These are phyloP conservation scores for Halcyon senegalensis DNA, from an alignment of 2,113 vertebrate species.

Conservation along the genomic window DNA sequence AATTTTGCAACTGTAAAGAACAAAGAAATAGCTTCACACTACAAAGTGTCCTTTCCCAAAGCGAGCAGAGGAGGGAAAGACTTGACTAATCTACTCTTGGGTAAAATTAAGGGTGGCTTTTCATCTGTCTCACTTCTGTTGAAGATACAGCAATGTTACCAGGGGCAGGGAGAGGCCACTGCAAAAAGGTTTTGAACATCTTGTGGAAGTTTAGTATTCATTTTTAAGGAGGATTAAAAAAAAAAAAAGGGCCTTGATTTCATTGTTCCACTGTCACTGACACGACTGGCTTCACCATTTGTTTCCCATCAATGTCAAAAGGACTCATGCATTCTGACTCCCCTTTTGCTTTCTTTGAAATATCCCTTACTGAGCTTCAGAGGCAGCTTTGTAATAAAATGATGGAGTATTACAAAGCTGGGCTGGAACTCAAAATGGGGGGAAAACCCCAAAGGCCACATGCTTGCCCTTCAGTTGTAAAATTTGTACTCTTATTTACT, in stretches of 20 bases:
- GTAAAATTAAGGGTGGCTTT: not conserved
- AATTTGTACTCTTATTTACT: constrained; percentile 73
- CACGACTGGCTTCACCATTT: not conserved
- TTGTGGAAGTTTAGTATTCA: not conserved
- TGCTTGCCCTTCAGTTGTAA: constrained; percentile 68
- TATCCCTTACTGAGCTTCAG: constrained; percentile 25
- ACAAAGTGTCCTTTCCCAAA: not conserved
- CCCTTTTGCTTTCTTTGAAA: not conserved
- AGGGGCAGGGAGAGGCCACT: not conserved
- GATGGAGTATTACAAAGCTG: constrained; percentile 62
- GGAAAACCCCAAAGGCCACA: constrained; percentile 53
- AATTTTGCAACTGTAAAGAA: not conserved
- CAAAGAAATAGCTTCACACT: not conserved
- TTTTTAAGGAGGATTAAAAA: not conserved
- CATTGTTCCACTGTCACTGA: not conserved
- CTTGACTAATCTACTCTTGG: not conserved
- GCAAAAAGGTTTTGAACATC: not conserved
- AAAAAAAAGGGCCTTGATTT: not conserved
- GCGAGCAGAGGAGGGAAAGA: not conserved
- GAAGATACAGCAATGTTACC: not conserved
- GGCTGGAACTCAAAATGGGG: constrained; percentile 56
- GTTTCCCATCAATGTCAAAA: constrained; percentile 22
- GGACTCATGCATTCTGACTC: not conserved
- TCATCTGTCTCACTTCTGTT: not conserved
- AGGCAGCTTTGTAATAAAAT: constrained; percentile 52